Evolutionary conservation across 2,888 invertebrate genomes (phyloP).

Genomic region (Globia sparganii): DNA sequence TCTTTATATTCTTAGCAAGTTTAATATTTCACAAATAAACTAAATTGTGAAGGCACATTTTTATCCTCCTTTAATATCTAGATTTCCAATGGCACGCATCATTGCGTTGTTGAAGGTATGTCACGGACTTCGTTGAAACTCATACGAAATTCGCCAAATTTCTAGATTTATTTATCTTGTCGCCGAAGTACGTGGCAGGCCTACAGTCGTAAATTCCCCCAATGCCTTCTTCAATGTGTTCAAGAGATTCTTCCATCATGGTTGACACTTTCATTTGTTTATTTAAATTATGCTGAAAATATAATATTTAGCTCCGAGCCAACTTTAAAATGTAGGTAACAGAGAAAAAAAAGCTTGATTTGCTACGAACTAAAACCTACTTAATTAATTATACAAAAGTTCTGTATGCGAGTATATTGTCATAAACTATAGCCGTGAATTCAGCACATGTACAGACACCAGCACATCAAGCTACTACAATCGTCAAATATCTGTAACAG

Average conservation of each 20-base stretch:
- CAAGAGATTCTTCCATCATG: neutral
- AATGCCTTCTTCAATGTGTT: neutral
- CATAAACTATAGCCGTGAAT: too few relatives aligned
- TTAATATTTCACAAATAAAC: neutral
- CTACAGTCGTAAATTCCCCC: constrained; percentile 7
- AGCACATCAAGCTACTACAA: neutral
- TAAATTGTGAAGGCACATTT: neutral
- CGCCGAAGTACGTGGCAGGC: constrained; percentile 10
- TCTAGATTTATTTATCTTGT: constrained; percentile 16
- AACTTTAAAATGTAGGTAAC: neutral
- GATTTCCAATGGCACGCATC: neutral
- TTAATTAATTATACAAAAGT: neutral
- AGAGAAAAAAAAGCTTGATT: neutral
- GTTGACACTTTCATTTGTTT: constrained; percentile 25
- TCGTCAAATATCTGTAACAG: too few relatives aligned
- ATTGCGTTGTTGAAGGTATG: too few relatives aligned
- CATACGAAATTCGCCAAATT: neutral
- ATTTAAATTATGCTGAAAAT: neutral
- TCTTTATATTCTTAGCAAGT: neutral
- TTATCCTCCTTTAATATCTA: neutral
- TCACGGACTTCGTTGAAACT: neutral
- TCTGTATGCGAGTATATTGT: neutral
- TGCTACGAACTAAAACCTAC: neutral
- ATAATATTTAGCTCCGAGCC: neutral
- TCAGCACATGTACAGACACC: neutral